Percentiles rank a stretch among this genome's conserved stretches.
Evolutionary conservation across 2,888 invertebrate genomes (phyloP).

Genomic region (Machimus rusticus): DNA sequence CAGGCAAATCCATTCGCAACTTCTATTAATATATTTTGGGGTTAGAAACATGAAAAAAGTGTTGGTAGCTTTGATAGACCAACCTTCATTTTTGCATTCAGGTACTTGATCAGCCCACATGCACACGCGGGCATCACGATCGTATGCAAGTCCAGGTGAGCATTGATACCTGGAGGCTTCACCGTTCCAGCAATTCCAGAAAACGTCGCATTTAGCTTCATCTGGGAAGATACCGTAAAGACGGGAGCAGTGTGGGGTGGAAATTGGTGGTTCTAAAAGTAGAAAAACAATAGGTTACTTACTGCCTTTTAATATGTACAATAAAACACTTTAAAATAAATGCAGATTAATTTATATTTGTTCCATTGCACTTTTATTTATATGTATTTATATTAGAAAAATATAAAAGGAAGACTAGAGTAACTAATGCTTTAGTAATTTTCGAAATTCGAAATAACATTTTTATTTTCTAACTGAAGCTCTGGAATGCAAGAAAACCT

Average conservation of each 20-base stretch:
- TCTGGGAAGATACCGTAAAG: conserved; percentile 94
- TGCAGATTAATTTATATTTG: no score
- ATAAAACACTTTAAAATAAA: neutral
- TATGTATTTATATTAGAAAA: no score
- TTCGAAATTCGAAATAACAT: no score
- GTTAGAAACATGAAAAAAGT: neutral
- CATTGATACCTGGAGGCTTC: conserved; percentile 93
- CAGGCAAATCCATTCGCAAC: conserved; percentile 90
- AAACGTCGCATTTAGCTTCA: conserved; percentile 86
- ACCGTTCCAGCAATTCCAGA: conserved; percentile 98
- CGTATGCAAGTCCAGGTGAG: conserved; percentile 93
- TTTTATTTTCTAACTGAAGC: no score
- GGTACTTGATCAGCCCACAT: conserved; percentile 97
- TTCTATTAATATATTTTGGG: conserved; percentile 66
- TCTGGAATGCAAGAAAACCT: no score
- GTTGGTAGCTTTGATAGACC: conserved; percentile 50
- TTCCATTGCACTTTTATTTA: no score
- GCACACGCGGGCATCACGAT: conserved; percentile 90
- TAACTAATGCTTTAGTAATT: no score
- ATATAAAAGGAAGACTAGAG: no score
- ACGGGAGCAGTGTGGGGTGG: conserved; percentile 83
- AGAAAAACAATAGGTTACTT: neutral
- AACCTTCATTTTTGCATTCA: conserved; percentile 89
- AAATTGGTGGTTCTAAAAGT: conserved; percentile 78
- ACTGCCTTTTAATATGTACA: neutral